Conservation (phyloP, 2,888 invertebrate species). For the Drosophila dives region DNA sequence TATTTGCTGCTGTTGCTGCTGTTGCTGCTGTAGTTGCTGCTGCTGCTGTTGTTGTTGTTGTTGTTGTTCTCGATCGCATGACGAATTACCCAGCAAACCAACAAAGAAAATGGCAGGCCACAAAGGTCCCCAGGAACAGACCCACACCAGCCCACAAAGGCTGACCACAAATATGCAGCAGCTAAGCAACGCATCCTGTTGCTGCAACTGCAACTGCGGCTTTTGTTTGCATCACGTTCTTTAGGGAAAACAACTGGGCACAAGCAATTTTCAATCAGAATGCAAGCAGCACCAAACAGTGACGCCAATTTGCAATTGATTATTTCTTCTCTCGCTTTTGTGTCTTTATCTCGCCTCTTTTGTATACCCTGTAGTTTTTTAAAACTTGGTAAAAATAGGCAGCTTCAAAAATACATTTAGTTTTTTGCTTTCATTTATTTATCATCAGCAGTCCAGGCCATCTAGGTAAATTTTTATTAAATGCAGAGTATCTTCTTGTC, state of each 20-base stretch:
- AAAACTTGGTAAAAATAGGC: background rate
- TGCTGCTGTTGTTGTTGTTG: slow-evolving; percentile 19
- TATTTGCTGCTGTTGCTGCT: slow-evolving; percentile 43
- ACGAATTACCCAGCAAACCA: slow-evolving; percentile 57
- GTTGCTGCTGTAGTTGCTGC: slow-evolving; percentile 24
- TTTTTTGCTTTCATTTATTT: background rate
- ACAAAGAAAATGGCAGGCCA: slow-evolving; percentile 47
- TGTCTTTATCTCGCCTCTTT: background rate
- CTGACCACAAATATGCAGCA: slow-evolving; percentile 73
- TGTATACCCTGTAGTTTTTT: background rate
- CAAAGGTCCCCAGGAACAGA: slow-evolving; percentile 46
- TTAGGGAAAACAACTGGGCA: slow-evolving; percentile 65
- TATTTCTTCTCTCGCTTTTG: slow-evolving; percentile 1
- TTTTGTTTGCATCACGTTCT: slow-evolving; percentile 64
- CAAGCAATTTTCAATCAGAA: slow-evolving; percentile 77
- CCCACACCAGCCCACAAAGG: slow-evolving; percentile 26
- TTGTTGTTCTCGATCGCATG: slow-evolving; percentile 64
- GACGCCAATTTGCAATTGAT: slow-evolving; percentile 56
- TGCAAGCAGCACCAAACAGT: slow-evolving; percentile 24
- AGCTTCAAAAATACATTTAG: background rate
- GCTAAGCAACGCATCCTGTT: slow-evolving; percentile 42
- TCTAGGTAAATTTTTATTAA: background rate
- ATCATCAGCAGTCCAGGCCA: background rate
- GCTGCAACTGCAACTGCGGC: slow-evolving; percentile 19
- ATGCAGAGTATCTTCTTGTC: background rate